A percentile compares a stretch with the other conserved stretches of the same genome.
Conservation (phyloP, 64 coral and sea anemone species). For the Porites australiensis region DNA sequence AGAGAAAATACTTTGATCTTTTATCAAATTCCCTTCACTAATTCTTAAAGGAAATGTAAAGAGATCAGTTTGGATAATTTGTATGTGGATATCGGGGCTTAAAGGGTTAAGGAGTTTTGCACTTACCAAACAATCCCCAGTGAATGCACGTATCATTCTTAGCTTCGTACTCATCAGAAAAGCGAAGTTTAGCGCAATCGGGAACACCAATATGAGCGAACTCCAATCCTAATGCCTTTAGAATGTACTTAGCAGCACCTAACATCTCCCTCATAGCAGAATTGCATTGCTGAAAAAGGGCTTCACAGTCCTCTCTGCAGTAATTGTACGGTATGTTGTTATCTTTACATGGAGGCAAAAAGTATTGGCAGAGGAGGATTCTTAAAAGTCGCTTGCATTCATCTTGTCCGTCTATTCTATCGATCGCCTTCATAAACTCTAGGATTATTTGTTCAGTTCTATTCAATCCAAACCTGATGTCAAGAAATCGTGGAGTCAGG, state of each 20-base stretch:
- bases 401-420: slow-evolving; percentile 39
- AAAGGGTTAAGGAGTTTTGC: not conserved
- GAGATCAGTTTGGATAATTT: no score
- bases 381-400: slow-evolving; percentile 71
- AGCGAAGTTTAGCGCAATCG: slow-evolving; percentile 65
- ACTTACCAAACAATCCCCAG: slow-evolving; percentile 91
- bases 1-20: no score
- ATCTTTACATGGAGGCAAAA: slow-evolving; percentile 64
- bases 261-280: slow-evolving; percentile 71
- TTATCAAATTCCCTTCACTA: no score
- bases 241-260: slow-evolving; percentile 79
- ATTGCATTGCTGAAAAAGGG: slow-evolving; percentile 57
- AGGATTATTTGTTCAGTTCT: slow-evolving; percentile 59
- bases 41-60: no score
- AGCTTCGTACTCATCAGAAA: slow-evolving; percentile 30
- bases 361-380: slow-evolving; percentile 64
- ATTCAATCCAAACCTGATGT: slow-evolving; percentile 53
- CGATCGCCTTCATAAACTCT: slow-evolving; percentile 35
- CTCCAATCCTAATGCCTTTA: slow-evolving; percentile 1
- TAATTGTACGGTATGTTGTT: slow-evolving; percentile 10
- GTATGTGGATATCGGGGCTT: no score
- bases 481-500: slow-evolving; percentile 56
- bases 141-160: slow-evolving; percentile 66
- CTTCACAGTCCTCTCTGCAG: slow-evolving; percentile 91
- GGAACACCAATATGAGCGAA: slow-evolving; percentile 81